Evolutionary conservation across 2,888 invertebrate species (phyloP).

Genomic region (Tetranychus piercei): DNA sequence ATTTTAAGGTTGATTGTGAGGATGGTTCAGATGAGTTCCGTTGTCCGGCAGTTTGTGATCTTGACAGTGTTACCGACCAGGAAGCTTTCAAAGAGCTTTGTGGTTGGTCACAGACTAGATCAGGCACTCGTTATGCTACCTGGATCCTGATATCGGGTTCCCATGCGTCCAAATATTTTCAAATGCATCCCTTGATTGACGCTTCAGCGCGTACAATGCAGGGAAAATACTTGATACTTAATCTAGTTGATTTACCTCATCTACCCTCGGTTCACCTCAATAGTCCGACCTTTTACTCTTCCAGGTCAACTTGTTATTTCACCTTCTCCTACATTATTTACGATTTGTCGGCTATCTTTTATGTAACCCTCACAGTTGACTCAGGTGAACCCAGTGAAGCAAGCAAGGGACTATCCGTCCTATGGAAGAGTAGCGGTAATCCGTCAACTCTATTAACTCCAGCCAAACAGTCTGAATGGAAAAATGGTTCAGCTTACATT

Average conservation of each 20-base stretch:
- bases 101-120: conserved; percentile 8
- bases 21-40: conserved; percentile 6
- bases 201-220: background rate
- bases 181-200: background rate
- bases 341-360: background rate
- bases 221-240: conserved; percentile 3
- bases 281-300: background rate
- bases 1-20: conserved; percentile 6
- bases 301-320: conserved; percentile 2
- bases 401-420: background rate
- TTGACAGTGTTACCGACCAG: background rate
- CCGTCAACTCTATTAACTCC: background rate
- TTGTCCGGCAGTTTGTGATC: conserved; percentile 5
- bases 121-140: conserved; percentile 3
- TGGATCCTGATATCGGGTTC: background rate
- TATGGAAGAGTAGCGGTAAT: background rate
- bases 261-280: conserved; percentile 2
- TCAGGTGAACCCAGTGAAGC: background rate
- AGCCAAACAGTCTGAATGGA: background rate
- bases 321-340: conserved; percentile 11
- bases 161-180: conserved; percentile 8
- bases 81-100: conserved; percentile 8
- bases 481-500: conserved; percentile 6
- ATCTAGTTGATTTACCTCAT: background rate
- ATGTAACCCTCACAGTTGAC: conserved; percentile 1